These are phyloP conservation scores for Pyrocephalus nanus DNA, from an alignment of 2,797 vertebrate species.

Conservation along the genomic window DNA sequence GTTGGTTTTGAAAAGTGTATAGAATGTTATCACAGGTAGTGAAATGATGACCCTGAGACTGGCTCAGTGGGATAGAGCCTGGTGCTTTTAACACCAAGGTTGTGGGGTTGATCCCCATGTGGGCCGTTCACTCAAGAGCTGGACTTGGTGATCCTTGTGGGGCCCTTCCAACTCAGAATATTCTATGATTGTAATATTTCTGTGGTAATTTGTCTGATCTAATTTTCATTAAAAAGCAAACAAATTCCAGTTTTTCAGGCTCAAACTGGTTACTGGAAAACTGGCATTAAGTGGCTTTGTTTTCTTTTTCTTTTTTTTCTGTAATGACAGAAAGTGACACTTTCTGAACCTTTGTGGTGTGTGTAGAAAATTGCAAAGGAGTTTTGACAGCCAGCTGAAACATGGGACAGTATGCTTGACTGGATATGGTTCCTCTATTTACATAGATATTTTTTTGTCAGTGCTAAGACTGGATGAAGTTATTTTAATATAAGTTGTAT, in stretches of 20 bases:
- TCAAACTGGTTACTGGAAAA: not conserved
- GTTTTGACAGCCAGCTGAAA: not conserved
- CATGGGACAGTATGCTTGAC: not conserved
- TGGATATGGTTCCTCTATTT: not conserved
- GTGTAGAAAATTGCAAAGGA: not conserved
- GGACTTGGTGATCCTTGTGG: not conserved
- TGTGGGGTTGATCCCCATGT: not conserved
- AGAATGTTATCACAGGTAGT: not conserved
- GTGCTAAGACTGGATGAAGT: not conserved
- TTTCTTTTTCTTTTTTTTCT: not conserved
- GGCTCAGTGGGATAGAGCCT: not conserved
- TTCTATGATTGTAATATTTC: not conserved
- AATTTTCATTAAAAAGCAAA: not conserved
- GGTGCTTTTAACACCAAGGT: not conserved
- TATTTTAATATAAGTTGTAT: not conserved
- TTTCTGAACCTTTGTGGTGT: not conserved
- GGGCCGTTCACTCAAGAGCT: not conserved
- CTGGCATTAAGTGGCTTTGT: not conserved
- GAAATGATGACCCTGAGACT: not conserved
- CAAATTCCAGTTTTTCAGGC: not conserved
- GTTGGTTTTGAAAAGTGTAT: not conserved
- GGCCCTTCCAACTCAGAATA: not conserved
- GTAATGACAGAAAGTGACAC: not conserved
- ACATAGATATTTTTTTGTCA: not conserved
- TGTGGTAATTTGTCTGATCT: not conserved